These are phyloP conservation scores for Polyodon spathula DNA, from an alignment of 2,113 vertebrate genomes.

Conservation along the genomic window DNA sequence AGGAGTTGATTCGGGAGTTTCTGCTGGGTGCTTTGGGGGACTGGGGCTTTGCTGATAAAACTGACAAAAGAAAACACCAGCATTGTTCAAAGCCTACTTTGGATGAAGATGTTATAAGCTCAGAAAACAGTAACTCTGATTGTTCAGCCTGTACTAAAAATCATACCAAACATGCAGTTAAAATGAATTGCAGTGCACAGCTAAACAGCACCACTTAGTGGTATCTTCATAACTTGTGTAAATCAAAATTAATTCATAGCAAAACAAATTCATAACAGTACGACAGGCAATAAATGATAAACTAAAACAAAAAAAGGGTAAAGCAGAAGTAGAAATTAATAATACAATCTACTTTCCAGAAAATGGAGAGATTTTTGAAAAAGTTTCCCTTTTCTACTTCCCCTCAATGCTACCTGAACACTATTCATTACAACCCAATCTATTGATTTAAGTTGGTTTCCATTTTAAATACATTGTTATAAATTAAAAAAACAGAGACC, in stretches of 20 bases:
- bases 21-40: constrained; percentile 72
- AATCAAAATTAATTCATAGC: too few relatives aligned
- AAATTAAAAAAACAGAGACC: too few relatives aligned
- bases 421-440: too few relatives aligned
- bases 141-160: background rate
- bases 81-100: background rate
- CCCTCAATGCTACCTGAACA: too few relatives aligned
- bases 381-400: too few relatives aligned
- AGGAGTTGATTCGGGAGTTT: constrained; percentile 74
- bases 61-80: constrained; percentile 36
- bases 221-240: background rate
- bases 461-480: too few relatives aligned
- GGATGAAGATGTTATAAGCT: background rate
- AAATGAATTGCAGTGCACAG: background rate
- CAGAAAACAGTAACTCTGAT: background rate
- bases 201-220: background rate
- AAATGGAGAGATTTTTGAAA: too few relatives aligned
- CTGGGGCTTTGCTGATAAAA: constrained; percentile 84
- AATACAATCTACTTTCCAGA: too few relatives aligned
- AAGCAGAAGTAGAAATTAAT: too few relatives aligned
- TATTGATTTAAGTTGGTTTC: too few relatives aligned
- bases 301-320: too few relatives aligned
- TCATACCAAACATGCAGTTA: background rate
- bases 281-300: too few relatives aligned
- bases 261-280: background rate